Base-by-base conservation (phyloP, 2,797 vertebrate species). In the Amniataba percoides region DNA sequence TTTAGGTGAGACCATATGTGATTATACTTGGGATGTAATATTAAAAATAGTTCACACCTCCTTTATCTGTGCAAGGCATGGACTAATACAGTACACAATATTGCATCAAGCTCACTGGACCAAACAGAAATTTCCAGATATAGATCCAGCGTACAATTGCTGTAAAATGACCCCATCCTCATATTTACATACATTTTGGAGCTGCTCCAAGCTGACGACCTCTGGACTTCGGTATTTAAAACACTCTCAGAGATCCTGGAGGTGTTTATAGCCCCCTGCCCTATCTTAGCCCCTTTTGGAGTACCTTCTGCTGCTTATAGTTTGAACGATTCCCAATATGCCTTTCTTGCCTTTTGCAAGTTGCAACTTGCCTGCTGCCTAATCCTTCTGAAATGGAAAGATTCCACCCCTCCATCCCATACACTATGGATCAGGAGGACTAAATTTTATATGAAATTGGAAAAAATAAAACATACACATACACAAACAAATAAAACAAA, bases 171-270 rank as follows among this genome's bases (percentile, higher is more conserved):
- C 19, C 53, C 53, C 27, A 56, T 34, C 53, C 19, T 25, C 51
- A 25, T 25, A 53, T 53, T 6, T 53, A 56, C 53, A 56, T 34
- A 56, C 27, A 34, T 56, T 53, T 21, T 53, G 51, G 51, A 53
- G 15, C 23, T 27, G 23, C 23, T 53, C 51, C 21, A 53, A 53
- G 13, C 51, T 53, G 3, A 2, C 25, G 16, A 55, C 16, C 16
- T 53, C 8, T 53, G 51, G 23, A 27, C 51, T 25, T 53, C 2
- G 4, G 45, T 46, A 16, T 46, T 46, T 46, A 18, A n/a, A 9
- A 48, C 46, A 48, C 10, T 51, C 10, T 21, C 48, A 11, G 48
- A 51, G 19, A 11, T 51, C 8, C 48, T 51, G 10, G 19, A 51
- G 5, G 48, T 51, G 10, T 21, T n/a, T 51, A 51, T 11, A n/a